Conservation (phyloP, 2,113 vertebrate genomes). For the Thalassarche chlororhynchos region DNA sequence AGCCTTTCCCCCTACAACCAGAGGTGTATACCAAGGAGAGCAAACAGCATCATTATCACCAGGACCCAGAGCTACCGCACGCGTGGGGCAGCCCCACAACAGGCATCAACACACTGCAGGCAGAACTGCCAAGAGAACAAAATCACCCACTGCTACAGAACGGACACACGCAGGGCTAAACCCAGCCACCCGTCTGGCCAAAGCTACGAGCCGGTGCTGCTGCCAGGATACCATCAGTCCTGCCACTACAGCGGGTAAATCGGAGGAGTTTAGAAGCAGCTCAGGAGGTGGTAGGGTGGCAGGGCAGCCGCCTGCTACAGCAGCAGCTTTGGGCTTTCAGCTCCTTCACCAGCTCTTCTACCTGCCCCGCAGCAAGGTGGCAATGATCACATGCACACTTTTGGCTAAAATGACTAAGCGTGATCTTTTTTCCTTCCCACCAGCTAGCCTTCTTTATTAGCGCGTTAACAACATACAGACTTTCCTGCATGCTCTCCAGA, state of each 20-base stretch:
- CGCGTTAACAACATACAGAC: background rate
- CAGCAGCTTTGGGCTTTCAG: background rate
- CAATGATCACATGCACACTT: accelerated
- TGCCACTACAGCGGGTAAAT: accelerated
- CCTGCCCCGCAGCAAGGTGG: background rate
- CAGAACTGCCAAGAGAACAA: background rate
- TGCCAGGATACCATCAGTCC: background rate
- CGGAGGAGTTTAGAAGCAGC: background rate
- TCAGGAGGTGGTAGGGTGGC: background rate
- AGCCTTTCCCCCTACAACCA: background rate
- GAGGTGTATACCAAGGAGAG: background rate
- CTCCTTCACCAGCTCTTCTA: background rate
- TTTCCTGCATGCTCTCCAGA: background rate
- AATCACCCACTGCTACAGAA: background rate
- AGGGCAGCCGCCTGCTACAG: background rate
- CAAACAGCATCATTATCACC: background rate
- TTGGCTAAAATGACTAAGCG: background rate
- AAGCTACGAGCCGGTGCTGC: accelerated
- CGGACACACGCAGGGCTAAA: background rate
- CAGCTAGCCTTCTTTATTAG: background rate
- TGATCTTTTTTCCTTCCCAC: background rate
- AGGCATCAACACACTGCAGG: accelerated
- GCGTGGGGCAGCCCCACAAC: accelerated
- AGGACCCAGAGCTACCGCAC: accelerated
- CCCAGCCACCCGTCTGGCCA: background rate